phyloP scores from a whole-genome alignment of 2,113 vertebrate genomes.

The Plecotus auritus region DNA sequence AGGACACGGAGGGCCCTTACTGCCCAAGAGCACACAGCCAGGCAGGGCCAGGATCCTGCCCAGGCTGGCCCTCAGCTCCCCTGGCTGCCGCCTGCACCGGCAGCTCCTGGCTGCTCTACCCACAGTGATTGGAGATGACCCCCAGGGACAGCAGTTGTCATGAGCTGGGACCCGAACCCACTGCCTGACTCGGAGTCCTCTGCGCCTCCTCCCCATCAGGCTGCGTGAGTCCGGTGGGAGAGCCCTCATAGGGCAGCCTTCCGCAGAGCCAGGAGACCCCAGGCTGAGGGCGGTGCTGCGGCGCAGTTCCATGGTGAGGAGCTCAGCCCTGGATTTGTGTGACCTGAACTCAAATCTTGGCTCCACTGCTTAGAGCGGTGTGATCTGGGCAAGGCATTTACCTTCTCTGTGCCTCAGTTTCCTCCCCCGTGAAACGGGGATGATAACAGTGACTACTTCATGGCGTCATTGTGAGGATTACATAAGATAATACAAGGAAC shows the following conservation, averaged over 20 bases:
- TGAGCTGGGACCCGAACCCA: background rate
- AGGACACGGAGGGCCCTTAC: background rate
- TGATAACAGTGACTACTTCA: background rate
- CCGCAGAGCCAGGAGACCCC: too few species aligned
- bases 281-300: fast-evolving
- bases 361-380: background rate
- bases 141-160: too few species aligned
- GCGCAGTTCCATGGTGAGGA: background rate
- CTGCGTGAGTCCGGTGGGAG: background rate
- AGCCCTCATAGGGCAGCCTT: background rate
- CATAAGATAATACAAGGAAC: background rate
- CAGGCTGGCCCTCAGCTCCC: background rate
- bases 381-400: background rate
- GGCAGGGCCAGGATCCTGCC: background rate
- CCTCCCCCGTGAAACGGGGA: background rate
- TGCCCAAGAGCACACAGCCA: too few species aligned
- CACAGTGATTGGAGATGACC: background rate
- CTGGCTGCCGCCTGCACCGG: background rate
- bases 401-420: background rate
- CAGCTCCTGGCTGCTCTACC: background rate
- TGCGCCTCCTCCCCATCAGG: background rate
- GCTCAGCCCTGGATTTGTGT: background rate
- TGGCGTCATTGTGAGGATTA: background rate
- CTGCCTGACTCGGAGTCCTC: background rate
- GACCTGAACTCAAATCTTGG: background rate